Evolutionary conservation across 2,888 invertebrate genomes (phyloP).

Genomic region (Phoronis australis): DNA sequence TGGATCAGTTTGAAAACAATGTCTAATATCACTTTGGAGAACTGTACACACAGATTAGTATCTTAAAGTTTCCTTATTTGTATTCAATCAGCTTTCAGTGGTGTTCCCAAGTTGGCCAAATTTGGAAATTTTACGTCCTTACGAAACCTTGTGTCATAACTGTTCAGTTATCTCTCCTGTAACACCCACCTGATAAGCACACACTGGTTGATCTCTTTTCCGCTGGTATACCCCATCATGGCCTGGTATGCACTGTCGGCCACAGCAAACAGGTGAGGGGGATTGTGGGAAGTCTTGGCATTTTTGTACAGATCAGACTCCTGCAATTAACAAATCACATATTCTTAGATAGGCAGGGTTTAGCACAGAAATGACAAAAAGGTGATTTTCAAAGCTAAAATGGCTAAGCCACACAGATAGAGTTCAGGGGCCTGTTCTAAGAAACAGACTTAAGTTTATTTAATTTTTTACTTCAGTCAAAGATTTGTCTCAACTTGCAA

Average conservation of each 20-base stretch:
- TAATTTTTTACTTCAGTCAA: too few species aligned
- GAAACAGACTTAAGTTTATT: too few species aligned
- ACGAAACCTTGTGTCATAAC: too few species aligned
- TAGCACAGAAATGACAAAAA: background rate
- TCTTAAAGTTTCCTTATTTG: too few species aligned
- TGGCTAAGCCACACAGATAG: background rate
- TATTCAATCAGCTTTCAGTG: too few species aligned
- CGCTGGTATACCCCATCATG: constrained; percentile 35
- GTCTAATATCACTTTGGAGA: too few species aligned
- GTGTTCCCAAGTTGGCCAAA: too few species aligned
- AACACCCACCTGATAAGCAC: constrained; percentile 43
- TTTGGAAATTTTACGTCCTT: too few species aligned
- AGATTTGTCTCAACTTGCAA: too few species aligned
- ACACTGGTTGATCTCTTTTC: constrained; percentile 38
- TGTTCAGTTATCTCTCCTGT: too few species aligned
- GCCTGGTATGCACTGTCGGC: constrained; percentile 45
- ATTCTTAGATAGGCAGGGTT: background rate
- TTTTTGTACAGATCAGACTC: constrained; percentile 26
- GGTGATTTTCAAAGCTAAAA: background rate
- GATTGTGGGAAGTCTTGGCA: constrained; percentile 24
- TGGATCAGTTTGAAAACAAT: too few species aligned
- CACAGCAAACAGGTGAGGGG: constrained; percentile 49
- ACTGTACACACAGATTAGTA: too few species aligned
- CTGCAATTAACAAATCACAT: constrained; percentile 14
- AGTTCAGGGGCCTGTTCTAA: background rate